A percentile compares a stretch with the other conserved stretches of the same genome.
Evolutionary conservation across 1,140 invertebrate genomes (phyloP).

Genomic region (Aphaenogaster rudis): DNA sequence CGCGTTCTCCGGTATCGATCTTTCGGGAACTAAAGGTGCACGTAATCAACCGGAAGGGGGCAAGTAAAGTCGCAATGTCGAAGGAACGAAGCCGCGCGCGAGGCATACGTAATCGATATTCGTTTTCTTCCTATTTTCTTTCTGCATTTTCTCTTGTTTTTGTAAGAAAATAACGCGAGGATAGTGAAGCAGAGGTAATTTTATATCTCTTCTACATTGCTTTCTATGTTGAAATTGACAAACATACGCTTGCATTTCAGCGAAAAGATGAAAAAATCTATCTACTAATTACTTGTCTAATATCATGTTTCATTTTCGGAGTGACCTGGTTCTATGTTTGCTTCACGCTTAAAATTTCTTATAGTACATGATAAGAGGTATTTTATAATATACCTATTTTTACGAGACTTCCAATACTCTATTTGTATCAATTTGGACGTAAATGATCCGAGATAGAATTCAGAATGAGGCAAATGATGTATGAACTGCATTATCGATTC

Average conservation of each 20-base stretch:
- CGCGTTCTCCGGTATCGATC: constrained; percentile 11
- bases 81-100: neutral
- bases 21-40: neutral
- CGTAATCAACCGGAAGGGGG: neutral
- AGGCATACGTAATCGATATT: constrained; percentile 22
- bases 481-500: constrained; percentile 31
- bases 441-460: constrained; percentile 36
- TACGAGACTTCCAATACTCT: neutral
- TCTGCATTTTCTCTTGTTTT: neutral
- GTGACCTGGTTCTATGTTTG: neutral
- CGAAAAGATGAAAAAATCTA: neutral
- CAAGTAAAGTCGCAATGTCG: constrained; percentile 19
- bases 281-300: neutral
- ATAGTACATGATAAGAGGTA: neutral
- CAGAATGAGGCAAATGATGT: constrained; percentile 20
- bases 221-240: neutral
- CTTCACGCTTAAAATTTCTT: constrained; percentile 6
- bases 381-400: constrained; percentile 18
- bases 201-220: neutral
- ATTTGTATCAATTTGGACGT: neutral
- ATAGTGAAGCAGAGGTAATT: neutral
- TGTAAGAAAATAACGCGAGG: constrained; percentile 2
- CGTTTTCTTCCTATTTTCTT: constrained; percentile 10
- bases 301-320: neutral
- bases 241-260: neutral